A percentile compares a stretch with the other conserved stretches of the same genome.
phyloP scores from a whole-genome alignment of 2,888 invertebrate genomes.

The Mallateleia sp. region DNA sequence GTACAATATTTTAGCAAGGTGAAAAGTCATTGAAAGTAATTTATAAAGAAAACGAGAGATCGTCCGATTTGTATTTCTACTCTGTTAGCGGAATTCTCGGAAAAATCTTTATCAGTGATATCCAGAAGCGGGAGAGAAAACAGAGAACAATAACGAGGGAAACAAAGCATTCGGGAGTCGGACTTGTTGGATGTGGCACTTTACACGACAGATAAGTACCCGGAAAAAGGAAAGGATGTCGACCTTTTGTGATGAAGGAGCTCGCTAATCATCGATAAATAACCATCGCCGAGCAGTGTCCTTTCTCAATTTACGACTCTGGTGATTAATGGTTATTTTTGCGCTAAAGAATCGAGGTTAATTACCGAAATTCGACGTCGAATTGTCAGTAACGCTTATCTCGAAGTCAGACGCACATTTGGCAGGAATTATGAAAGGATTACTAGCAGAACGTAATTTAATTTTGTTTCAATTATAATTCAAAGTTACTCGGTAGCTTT shows the following conservation, averaged over 20 bases:
- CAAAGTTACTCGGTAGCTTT: too few relatives aligned
- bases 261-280: constrained; percentile 53
- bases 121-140: constrained; percentile 24
- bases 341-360: constrained; percentile 10
- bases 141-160: constrained; percentile 46
- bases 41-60: not conserved
- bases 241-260: constrained; percentile 47
- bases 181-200: constrained; percentile 50
- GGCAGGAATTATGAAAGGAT: too few relatives aligned
- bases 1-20: too few relatives aligned
- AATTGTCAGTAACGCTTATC: too few relatives aligned
- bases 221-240: constrained; percentile 49
- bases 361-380: not conserved
- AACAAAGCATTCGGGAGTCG: constrained; percentile 44
- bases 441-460: too few relatives aligned
- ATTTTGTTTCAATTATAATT: too few relatives aligned
- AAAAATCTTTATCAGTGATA: constrained; percentile 26
- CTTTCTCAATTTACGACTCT: constrained; percentile 7
- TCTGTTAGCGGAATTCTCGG: not conserved
- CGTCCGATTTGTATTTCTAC: not conserved
- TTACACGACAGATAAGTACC: constrained; percentile 47
- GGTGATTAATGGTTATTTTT: constrained; percentile 45
- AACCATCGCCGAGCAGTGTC: constrained; percentile 28
- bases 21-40: not conserved
- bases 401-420: too few relatives aligned